Percentiles rank a stretch among this genome's conserved stretches.
phyloP scores from a whole-genome alignment of 2,113 vertebrate genomes.

The Andinoacara biseriatus region DNA sequence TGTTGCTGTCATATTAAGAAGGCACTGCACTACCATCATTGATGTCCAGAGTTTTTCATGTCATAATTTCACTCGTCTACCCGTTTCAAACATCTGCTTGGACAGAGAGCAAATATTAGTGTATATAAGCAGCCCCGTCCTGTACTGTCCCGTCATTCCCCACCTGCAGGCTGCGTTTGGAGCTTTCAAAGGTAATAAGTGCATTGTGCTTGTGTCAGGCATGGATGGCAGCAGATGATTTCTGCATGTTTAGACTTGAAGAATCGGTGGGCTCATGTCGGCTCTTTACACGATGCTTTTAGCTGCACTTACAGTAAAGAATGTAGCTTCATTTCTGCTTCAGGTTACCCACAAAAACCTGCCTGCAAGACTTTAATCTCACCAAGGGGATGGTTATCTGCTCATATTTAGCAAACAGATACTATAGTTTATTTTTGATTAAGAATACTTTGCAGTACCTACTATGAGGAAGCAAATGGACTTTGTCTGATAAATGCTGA shows the following conservation, averaged over 20 bases:
- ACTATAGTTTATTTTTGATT: background rate
- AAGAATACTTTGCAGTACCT: background rate
- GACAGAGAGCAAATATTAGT: background rate
- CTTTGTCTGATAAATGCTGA: no score
- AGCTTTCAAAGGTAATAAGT: no score
- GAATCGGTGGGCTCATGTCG: no score
- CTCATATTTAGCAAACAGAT: background rate
- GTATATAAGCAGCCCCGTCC: no score
- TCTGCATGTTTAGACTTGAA: no score
- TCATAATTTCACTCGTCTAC: background rate
- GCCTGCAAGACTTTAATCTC: background rate
- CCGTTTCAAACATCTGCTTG: background rate
- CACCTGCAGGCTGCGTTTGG: no score
- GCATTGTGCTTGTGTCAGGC: no score
- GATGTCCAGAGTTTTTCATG: background rate
- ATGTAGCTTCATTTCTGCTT: background rate
- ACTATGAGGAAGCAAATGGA: background rate
- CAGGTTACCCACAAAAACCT: accelerated
- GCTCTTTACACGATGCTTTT: no score
- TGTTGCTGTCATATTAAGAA: constrained; percentile 1
- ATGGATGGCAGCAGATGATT: no score
- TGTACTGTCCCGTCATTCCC: no score
- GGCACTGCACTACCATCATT: background rate
- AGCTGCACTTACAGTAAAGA: no score
- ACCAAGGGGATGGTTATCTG: background rate